Base-by-base conservation (phyloP, 2,888 invertebrate species). In the Crocallis elinguaria region DNA sequence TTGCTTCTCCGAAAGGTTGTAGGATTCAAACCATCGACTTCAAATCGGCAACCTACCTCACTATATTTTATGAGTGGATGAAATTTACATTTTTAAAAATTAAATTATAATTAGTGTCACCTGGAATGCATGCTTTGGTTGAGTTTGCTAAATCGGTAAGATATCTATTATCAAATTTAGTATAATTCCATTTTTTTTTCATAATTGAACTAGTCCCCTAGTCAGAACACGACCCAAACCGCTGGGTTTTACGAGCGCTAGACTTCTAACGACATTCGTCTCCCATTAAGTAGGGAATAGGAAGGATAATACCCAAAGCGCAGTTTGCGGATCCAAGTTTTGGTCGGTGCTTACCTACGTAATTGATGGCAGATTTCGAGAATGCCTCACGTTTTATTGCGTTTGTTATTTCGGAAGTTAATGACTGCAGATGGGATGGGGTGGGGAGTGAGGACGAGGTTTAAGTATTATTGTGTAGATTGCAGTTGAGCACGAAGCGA, bases 251-350 rank as follows among this genome's bases (percentile, higher is more conserved):
- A 86, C 84, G 85, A 84, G 82, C 82, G 76, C 82, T 85, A 79
- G 77, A 86, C 78, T 82, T 80, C 82, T 84, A 88, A 87, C 86
- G 86, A 86, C 84, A 86, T 86, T 84, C 84, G 77, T 86, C 86
- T 83, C 75, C 79, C 85, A 86, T 85, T 88, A 87, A 86, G 79
- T 82, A 79, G 81, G 79, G 77, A 82, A 85, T 84, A 82, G 80
- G 76, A 79, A 74, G 82, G 84, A 84, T 87, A 86, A 86, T 86
- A 73, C 80, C 75, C 67, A 76, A 79, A 82, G 80, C 79, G 77
- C 82, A 84, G 80, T 88, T 85, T 85, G 86, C 81, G 83, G 80
- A 81, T 77, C 77, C 76, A 82, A 83, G 73, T 84, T 84, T 68
- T 72, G 75, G 76, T 75, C 75, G 74, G 72, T 83, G 49, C 64